phyloP scores from a whole-genome alignment of 2,888 invertebrate genomes.

The Idaea straminata region DNA sequence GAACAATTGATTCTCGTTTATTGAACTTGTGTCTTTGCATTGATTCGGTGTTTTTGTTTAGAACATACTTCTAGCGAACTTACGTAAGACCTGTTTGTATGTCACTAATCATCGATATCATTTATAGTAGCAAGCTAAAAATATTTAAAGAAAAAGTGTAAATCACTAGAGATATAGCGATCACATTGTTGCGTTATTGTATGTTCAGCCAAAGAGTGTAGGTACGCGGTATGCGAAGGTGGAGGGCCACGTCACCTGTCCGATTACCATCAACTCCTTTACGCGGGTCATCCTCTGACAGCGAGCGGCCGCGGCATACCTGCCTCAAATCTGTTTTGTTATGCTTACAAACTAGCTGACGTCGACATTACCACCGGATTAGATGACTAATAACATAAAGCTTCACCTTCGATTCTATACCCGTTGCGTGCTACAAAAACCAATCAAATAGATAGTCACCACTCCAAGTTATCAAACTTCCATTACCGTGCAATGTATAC shows the following conservation, averaged over 20 bases:
- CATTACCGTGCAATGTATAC: constrained; percentile 50
- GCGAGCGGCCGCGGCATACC: constrained; percentile 37
- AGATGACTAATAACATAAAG: constrained; percentile 61
- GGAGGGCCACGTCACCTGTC: constrained; percentile 73
- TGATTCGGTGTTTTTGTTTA: too few species aligned
- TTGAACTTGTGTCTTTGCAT: constrained; percentile 36
- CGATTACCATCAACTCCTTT: constrained; percentile 75
- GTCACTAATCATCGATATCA: too few species aligned
- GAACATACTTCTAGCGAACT: too few species aligned
- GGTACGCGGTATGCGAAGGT: constrained; percentile 36
- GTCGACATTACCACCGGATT: constrained; percentile 60
- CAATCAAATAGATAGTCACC: constrained; percentile 66
- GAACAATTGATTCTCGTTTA: constrained; percentile 71
- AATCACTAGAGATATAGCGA: constrained; percentile 56
- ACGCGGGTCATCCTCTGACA: constrained; percentile 67
- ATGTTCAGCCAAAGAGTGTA: constrained; percentile 34
- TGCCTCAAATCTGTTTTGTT: constrained; percentile 77
- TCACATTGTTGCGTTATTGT: constrained; percentile 54
- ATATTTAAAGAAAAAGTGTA: constrained; percentile 41
- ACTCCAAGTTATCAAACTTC: constrained; percentile 65
- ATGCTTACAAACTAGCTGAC: constrained; percentile 70
- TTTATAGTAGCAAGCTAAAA: too few species aligned
- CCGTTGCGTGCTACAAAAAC: constrained; percentile 60
- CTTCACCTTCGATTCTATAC: constrained; percentile 42
- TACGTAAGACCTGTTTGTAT: too few species aligned